Evolutionary conservation across 2,797 vertebrate genomes (phyloP).

Genomic region (Tragelaphus oryx): DNA sequence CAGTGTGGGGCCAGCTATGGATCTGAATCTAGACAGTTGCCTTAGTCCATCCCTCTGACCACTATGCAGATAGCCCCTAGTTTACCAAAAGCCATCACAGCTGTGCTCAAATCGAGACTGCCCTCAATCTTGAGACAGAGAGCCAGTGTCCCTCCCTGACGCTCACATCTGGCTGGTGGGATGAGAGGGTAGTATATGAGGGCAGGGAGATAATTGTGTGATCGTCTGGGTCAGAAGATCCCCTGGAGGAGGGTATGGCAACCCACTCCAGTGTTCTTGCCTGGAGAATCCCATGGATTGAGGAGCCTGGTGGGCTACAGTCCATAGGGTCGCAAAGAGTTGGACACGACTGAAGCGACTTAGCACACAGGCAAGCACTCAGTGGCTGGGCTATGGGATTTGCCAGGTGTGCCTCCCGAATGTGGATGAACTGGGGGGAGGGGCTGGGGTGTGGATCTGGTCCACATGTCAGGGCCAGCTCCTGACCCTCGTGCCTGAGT

Average conservation of each 20-base stretch:
- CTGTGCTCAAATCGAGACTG: neutral
- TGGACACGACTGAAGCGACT: rapidly evolving
- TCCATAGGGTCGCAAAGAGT: neutral
- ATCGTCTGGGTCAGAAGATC: neutral
- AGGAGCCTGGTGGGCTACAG: neutral
- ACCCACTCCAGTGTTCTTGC: neutral
- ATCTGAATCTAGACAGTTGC: neutral
- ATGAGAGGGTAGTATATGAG: no score
- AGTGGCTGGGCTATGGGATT: neutral
- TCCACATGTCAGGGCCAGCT: neutral
- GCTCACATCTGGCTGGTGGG: neutral
- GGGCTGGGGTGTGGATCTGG: neutral
- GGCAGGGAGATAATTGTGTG: neutral
- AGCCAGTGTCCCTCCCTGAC: neutral
- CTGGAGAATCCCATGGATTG: neutral
- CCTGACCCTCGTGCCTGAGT: neutral
- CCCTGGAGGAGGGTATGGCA: neutral
- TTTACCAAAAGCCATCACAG: neutral
- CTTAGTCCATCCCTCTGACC: neutral
- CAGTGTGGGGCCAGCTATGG: neutral
- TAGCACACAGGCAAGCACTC: neutral
- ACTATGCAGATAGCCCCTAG: neutral
- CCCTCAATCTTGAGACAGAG: neutral
- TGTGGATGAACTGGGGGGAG: neutral
- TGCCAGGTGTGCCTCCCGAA: neutral